Evolutionary conservation across 2,797 vertebrate genomes (phyloP).

Genomic region (Centroberyx gerrardi): DNA sequence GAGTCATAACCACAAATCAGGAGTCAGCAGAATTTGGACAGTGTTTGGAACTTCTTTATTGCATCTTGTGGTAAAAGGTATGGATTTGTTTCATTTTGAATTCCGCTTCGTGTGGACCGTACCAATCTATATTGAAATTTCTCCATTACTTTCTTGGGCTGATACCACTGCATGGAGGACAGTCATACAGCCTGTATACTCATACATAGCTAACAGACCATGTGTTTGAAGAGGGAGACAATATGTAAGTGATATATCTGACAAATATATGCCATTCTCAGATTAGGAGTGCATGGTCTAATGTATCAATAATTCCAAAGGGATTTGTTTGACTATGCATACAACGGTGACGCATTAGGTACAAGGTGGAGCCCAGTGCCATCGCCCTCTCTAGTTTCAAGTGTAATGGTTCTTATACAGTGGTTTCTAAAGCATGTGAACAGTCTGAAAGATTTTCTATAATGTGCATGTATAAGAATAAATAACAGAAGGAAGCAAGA

Average conservation of each 20-base stretch:
- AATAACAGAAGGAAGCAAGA: slow-evolving; percentile 26
- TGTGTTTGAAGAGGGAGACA: slow-evolving; percentile 18
- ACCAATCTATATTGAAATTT: slow-evolving; percentile 38
- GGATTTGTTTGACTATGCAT: slow-evolving; percentile 70
- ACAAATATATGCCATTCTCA: slow-evolving; percentile 54
- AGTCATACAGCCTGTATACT: slow-evolving; percentile 10
- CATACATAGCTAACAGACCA: slow-evolving; percentile 29
- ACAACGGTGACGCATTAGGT: slow-evolving; percentile 63
- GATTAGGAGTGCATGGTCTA: slow-evolving; percentile 50
- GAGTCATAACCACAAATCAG: slow-evolving; percentile 47
- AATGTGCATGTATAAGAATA: slow-evolving; percentile 52
- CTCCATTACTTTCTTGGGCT: slow-evolving; percentile 31
- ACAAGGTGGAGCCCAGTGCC: slow-evolving; percentile 65
- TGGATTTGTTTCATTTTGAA: slow-evolving; percentile 55
- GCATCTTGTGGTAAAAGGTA: slow-evolving; percentile 46
- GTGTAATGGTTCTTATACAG: slow-evolving; percentile 71
- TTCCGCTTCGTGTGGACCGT: slow-evolving; percentile 36
- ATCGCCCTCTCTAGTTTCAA: slow-evolving; percentile 59
- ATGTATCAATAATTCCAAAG: slow-evolving; percentile 64
- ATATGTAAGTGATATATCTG: slow-evolving; percentile 27
- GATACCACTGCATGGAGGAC: slow-evolving; percentile 36
- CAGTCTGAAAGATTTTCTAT: no score
- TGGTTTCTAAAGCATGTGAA: slow-evolving; percentile 53
- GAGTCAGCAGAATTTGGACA: slow-evolving; percentile 59
- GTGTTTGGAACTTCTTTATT: slow-evolving; percentile 45